Percentiles rank a stretch among this genome's conserved stretches.
These are phyloP conservation scores for Aldrovandia affinis DNA, from an alignment of 2,797 vertebrate genomes.

Conservation along the genomic window DNA sequence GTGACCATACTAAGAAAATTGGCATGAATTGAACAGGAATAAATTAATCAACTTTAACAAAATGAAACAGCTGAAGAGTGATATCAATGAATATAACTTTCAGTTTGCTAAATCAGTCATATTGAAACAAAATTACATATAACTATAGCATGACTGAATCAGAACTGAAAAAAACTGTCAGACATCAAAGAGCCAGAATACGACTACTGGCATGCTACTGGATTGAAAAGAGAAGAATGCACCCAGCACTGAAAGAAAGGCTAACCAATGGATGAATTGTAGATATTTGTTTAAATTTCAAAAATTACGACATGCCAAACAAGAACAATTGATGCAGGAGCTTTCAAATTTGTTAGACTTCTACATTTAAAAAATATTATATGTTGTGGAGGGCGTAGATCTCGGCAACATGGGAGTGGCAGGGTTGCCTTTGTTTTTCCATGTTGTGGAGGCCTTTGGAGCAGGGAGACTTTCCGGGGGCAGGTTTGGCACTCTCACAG, in stretches of 20 bases:
- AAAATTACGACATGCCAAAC: not conserved
- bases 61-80: constrained; percentile 11
- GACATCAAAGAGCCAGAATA: not conserved
- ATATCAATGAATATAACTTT: not conserved
- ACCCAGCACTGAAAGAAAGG: not conserved
- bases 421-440: no score
- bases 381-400: no score
- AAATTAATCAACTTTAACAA: constrained; percentile 29
- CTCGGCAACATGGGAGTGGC: no score
- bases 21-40: constrained; percentile 14
- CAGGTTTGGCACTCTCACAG: no score
- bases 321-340: not conserved
- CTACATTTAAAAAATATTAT: no score
- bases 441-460: no score
- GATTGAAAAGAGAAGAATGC: constrained; percentile 4
- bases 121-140: constrained; percentile 22
- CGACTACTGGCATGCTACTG: constrained; percentile 15
- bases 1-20: constrained; percentile 4
- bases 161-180: not conserved
- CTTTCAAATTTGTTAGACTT: not conserved
- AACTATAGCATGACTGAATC: not conserved
- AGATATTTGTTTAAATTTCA: not conserved
- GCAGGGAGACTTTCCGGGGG: no score
- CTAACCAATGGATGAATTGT: not conserved
- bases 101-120: constrained; percentile 19